These are phyloP conservation scores for Xenentodon cancila DNA, from an alignment of 2,797 vertebrate genomes.

Conservation along the genomic window DNA sequence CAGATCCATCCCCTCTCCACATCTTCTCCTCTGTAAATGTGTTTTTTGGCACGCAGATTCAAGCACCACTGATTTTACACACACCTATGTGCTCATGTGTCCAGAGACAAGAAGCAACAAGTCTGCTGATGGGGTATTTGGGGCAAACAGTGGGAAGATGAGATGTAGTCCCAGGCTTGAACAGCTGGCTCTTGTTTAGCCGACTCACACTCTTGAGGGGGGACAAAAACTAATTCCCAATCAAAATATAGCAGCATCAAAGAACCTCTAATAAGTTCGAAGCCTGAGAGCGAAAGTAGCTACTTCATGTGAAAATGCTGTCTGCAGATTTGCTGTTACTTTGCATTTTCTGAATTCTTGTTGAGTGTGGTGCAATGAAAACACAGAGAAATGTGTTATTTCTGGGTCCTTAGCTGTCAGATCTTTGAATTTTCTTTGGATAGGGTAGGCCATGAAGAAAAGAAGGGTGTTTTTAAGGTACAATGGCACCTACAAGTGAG, in stretches of 20 bases:
- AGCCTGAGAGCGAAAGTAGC: constrained; percentile 16
- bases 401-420: background rate
- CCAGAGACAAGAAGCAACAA: constrained; percentile 28
- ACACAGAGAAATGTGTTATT: background rate
- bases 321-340: background rate
- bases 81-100: constrained; percentile 5
- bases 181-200: constrained; percentile 78
- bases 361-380: background rate
- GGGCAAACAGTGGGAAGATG: constrained; percentile 63
- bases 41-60: constrained; percentile 1
- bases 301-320: constrained; percentile 4
- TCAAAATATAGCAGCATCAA: constrained; percentile 73
- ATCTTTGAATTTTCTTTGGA: background rate
- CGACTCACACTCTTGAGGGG: constrained; percentile 43
- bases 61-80: constrained; percentile 15
- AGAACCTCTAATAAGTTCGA: constrained; percentile 42
- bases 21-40: constrained; percentile 15
- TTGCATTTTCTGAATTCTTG: background rate
- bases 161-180: constrained; percentile 71
- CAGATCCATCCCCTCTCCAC: constrained; percentile 10
- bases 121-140: constrained; percentile 43
- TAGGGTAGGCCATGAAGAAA: too few species aligned
- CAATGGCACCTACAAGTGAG: too few species aligned
- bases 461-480: too few species aligned
- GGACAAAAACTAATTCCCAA: constrained; percentile 69